Base-by-base conservation (phyloP, 2,113 vertebrate species). In the Callipepla californica region DNA sequence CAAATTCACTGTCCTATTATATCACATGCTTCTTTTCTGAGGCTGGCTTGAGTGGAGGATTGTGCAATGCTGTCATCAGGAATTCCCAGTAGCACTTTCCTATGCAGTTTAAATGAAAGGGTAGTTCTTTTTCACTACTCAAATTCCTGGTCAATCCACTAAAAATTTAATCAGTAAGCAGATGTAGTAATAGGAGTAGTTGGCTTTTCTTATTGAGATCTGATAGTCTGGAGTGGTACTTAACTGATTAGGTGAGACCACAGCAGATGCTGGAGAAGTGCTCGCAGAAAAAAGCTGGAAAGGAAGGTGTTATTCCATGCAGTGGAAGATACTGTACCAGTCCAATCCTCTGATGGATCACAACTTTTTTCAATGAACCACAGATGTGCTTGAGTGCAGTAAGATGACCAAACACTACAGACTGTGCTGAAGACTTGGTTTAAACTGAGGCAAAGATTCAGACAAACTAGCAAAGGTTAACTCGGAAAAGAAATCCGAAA, bases 101-200 rank as follows among this genome's bases (percentile, higher is more conserved):
- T 44, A 74, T 55, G 50, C 75, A 67, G 58, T 63, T 87, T 89
- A 76, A 90, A 92, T 66, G 81, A 80, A 76, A 50, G 81, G 32
- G 12, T 58, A 90, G 86, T 59, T 96, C 23, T 79, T 92, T 93
- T 91, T 95, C 87, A 70, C 70, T 38, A 62, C 78, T 89, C 80
- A 91, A 85, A 93, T 89, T 93, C 78, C 45, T 51, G 45, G 26
- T 45, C 78, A 95, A 90, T 93, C 78, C 94, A 89, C 70, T 92
- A 93, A 89, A 95, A 95, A 93, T 92, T 87, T 58, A 96, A 95
- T 92, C 67, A 81, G 75, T 75, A 80, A 87, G 63, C 32, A 89
- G 87, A 84, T 51, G 22, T 23, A 80, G 50, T 59, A 68, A 86
- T 32, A 79, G 74, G 16, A 91, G 78, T 2, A 89, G 55, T 4